Evolutionary conservation across 30 jellyfish, hydroid and myxozoan species (phyloP).

Genomic region (Phacellophora camtschatica): DNA sequence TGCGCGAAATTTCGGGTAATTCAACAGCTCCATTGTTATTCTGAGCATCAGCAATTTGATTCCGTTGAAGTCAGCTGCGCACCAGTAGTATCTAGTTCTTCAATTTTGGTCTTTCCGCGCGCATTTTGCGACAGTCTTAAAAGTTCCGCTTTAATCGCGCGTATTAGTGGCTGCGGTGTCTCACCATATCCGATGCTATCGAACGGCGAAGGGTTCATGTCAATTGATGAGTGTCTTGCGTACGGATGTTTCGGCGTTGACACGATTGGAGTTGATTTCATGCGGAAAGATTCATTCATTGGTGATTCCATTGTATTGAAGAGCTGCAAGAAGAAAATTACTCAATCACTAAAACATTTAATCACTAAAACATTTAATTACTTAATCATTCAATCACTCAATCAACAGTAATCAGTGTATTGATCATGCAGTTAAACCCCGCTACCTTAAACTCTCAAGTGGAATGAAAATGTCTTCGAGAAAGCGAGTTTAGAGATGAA

Average conservation of each 20-base stretch:
- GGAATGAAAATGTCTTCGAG: too few relatives aligned
- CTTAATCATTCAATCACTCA: too few relatives aligned
- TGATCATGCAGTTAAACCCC: too few relatives aligned
- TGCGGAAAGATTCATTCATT: background rate
- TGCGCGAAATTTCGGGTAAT: too few relatives aligned
- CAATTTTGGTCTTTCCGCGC: slow-evolving; percentile 60
- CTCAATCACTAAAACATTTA: too few relatives aligned
- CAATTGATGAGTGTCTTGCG: slow-evolving; percentile 62
- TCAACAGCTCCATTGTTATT: too few relatives aligned
- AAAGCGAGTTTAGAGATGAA: too few relatives aligned
- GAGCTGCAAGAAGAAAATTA: slow-evolving; percentile 17
- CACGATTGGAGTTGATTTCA: background rate
- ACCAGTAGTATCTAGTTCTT: slow-evolving; percentile 67
- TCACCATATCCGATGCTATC: slow-evolving; percentile 19
- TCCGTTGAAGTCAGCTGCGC: too few relatives aligned
- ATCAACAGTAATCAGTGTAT: too few relatives aligned
- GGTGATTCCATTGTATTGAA: slow-evolving; percentile 57
- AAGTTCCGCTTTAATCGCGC: slow-evolving; percentile 93
- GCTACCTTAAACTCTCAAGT: too few relatives aligned
- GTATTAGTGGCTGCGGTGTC: slow-evolving; percentile 88
- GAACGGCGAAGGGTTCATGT: slow-evolving; percentile 50
- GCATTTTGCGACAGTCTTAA: slow-evolving; percentile 71
- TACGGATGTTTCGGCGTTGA: slow-evolving; percentile 7
- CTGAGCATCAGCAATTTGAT: too few relatives aligned
- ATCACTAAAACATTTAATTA: too few relatives aligned